Percentiles rank a stretch among this genome's conserved stretches.
Evolutionary conservation across 2,113 vertebrate species (phyloP).

Genomic region (Dromaius novaehollandiae): DNA sequence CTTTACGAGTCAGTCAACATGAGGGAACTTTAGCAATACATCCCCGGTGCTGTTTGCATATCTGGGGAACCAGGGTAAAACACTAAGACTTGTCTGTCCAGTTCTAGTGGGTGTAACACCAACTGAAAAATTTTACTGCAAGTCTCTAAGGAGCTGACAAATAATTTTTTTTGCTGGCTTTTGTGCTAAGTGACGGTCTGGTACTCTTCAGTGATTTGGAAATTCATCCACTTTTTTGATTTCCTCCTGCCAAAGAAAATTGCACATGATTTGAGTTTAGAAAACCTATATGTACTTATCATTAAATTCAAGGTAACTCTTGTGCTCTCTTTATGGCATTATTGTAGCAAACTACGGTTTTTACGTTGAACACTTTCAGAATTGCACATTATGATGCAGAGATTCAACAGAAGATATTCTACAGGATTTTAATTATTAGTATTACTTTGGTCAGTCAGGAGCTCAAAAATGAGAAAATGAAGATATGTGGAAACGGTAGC

Average conservation of each 20-base stretch:
- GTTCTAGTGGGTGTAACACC: not conserved
- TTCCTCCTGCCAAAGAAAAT: not conserved
- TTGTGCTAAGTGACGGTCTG: not conserved
- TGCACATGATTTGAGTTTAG: not conserved
- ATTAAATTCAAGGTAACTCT: not conserved
- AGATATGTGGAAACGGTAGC: not conserved
- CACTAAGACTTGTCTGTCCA: not conserved
- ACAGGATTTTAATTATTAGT: not conserved
- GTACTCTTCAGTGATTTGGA: not conserved
- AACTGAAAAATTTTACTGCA: not conserved
- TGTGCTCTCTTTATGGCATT: not conserved
- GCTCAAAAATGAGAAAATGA: not conserved
- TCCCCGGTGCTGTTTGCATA: not conserved
- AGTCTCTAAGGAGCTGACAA: not conserved
- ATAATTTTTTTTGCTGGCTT: not conserved
- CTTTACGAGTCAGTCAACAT: not conserved
- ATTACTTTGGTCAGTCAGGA: not conserved
- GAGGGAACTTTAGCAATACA: not conserved
- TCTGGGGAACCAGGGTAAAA: not conserved
- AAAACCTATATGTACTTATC: not conserved
- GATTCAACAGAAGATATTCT: not conserved
- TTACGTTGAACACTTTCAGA: not conserved
- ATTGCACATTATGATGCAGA: fast-evolving
- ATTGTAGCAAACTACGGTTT: not conserved
- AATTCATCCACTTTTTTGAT: not conserved